Evolutionary conservation across 2,797 vertebrate species (phyloP), one percentile per base, ranked within the genome.

Genomic region (Crocodylus rhombifer): DNA sequence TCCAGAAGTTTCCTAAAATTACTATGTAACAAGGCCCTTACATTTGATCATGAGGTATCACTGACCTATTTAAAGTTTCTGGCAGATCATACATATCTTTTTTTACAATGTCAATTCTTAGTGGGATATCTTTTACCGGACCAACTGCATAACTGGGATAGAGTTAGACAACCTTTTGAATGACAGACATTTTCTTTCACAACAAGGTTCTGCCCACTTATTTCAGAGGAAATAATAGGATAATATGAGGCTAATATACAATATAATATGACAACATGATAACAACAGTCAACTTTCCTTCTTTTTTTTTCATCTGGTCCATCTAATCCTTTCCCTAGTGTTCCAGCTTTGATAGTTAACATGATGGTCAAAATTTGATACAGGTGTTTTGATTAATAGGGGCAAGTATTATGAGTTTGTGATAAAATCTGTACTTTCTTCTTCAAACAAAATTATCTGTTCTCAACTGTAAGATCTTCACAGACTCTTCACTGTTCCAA

Each of bases 371-470:
- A 57, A 91, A 67, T 57, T 92, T 82, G 62, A 89, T 76, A 91
- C 95, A 91, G 91, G 33, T 28, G 73, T 69, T 77, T 8, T 63
- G 67, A 87, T 76, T 89, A 89, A 92, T 58, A 64, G 93, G 82
- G n/a, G 20, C 30, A 94, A 91, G 77, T 80, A 89, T 51, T 92
- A 80, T 33, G 67, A 56, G 64, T 79, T 88, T 91, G 82, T 95
- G 67, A 80, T 82, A 7, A 81, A 85, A 42, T 73, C 56, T 56
- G 74, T 10, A 87, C 87, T 2, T 21, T 51, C 82, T 28, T 2
- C 60, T 92, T 90, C 77, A 88, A 81, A 77, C 42, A 13, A 93
- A 55, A 58, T 26, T 26, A 76, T 58, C n/a, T 62, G 57, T 58
- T 17, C 61, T 30, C 28, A 76, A 7, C 13, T 21, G 83, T 11